These are phyloP conservation scores for Lamellibrachia satsuma DNA, from an alignment of 2,888 invertebrate species.

Conservation along the genomic window DNA sequence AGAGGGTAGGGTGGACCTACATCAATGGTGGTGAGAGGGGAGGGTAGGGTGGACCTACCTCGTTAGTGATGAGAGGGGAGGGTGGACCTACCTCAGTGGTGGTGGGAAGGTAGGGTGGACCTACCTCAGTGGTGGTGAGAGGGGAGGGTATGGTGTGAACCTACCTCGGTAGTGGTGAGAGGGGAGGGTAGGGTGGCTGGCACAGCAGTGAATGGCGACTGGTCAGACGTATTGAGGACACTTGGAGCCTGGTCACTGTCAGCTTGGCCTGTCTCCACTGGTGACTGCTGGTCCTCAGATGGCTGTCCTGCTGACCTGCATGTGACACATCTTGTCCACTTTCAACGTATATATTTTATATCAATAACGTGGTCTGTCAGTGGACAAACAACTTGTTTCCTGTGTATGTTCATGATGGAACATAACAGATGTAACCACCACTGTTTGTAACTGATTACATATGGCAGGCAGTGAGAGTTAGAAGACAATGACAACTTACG, in stretches of 20 bases:
- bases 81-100: not conserved
- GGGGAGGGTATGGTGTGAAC: not conserved
- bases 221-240: conserved; percentile 35
- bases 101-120: too few species aligned
- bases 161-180: conserved; percentile 58
- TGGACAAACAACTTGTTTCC: too few species aligned
- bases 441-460: not conserved
- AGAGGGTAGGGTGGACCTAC: not conserved
- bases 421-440: not conserved
- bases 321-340: not conserved
- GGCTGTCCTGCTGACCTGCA: conserved; percentile 20
- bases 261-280: not conserved
- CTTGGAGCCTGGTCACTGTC: conserved; percentile 18
- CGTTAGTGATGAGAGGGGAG: not conserved
- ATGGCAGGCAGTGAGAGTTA: not conserved
- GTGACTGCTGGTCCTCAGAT: conserved; percentile 1
- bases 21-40: not conserved
- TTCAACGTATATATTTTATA: not conserved
- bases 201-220: conserved; percentile 41
- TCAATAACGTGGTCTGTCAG: not conserved
- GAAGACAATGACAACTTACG: not conserved
- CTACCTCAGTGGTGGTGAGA: not conserved
- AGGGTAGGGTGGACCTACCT: not conserved
- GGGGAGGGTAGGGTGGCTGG: conserved; percentile 49
- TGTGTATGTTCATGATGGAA: too few species aligned